Base-by-base conservation (phyloP, 2,888 invertebrate species). In the Junonia oenone region DNA sequence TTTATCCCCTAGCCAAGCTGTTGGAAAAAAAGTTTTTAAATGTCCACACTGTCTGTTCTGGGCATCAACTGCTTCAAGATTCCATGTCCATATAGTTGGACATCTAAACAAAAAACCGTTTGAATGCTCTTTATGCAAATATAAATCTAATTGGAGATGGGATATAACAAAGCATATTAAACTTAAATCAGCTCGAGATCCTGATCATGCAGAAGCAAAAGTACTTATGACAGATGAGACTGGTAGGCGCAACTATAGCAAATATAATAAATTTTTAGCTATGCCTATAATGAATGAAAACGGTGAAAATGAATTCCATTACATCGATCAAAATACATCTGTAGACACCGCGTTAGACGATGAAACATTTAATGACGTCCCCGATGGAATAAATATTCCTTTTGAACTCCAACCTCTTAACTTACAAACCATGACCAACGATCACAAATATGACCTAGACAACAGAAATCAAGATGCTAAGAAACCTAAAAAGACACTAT, bases 141-240 rank as follows among this genome's bases (percentile, higher is more conserved):
- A 98, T 76, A 94, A 97, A 68, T 98, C 98, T 26, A 98, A 98
- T 77, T 98, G 98, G 98, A 93, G 98, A 63, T 98, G 98, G 96
- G 98, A 98, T 85, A 97, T 98, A 59, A 97, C 97, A 22, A 97
- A 98, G 80, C 99, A 99, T 81, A 98, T 98, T 63, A 95, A 97
- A 72, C 90, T 97, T 69, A 97, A 97, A 89, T 95, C 96, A 6
- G 95, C 95, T 17, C 92, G 96, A 62, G 97, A 97, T 85, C 94
- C 94, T 49, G 94, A 93, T 47, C 97, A 97, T 80, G 93, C 93
- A 69, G 92, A 92, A 61, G 96, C 95, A 48, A 94, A 95, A 81
- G 96, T 97, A 43, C 90, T 97, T 54, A 95, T 97, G 94, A 97
- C 96, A 48, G 97, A 97, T 76, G 97, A 97, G 83, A 96, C 97